Evolutionary conservation across 2,113 vertebrate species (phyloP).

Genomic region (Otolemur garnettii): DNA sequence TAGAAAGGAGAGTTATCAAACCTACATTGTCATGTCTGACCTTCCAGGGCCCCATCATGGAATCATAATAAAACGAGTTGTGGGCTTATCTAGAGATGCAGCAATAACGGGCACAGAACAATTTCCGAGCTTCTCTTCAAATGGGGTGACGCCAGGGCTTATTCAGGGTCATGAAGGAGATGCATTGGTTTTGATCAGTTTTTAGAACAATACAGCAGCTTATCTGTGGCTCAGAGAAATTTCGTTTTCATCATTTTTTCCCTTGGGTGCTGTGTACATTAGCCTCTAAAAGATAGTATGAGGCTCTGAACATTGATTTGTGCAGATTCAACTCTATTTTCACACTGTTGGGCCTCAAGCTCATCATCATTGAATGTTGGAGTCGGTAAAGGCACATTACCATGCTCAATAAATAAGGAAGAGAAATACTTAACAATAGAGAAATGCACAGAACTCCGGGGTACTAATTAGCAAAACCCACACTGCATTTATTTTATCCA

Average conservation of each 20-base stretch:
- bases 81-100: constrained; percentile 83
- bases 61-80: constrained; percentile 76
- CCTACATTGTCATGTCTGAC: constrained; percentile 72
- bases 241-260: constrained; percentile 4
- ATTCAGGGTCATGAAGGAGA: constrained; percentile 81
- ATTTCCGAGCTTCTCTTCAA: constrained; percentile 83
- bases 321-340: neutral
- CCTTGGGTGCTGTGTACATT: neutral
- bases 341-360: accelerated
- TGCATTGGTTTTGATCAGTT: constrained; percentile 87
- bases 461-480: neutral
- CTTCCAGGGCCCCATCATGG: constrained; percentile 51
- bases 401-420: neutral
- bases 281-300: neutral
- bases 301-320: neutral
- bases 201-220: constrained; percentile 81
- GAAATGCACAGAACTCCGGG: neutral
- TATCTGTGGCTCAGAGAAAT: constrained; percentile 82
- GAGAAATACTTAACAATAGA: neutral
- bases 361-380: neutral
- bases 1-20: constrained; percentile 74
- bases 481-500: neutral
- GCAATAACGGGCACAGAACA: constrained; percentile 71
- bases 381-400: neutral
- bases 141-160: constrained; percentile 80